phyloP scores from a whole-genome alignment of 2,888 invertebrate genomes.

The Melikaiella ostensackeni region DNA sequence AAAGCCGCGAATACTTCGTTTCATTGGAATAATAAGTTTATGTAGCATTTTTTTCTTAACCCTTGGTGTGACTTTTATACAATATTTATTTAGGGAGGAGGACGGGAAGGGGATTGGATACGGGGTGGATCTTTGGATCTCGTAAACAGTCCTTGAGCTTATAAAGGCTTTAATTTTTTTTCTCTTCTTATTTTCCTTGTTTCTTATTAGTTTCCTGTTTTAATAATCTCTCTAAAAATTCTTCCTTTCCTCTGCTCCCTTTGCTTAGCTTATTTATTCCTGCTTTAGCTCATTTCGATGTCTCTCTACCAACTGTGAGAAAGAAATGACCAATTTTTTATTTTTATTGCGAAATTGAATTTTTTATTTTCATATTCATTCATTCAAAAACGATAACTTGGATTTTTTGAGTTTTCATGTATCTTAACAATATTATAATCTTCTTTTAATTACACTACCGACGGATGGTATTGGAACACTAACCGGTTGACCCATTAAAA shows the following conservation, averaged over 20 bases:
- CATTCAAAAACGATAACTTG: neutral
- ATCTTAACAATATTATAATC: too few relatives aligned
- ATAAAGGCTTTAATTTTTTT: constrained; percentile 68
- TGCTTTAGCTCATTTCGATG: neutral
- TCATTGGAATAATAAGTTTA: constrained; percentile 58
- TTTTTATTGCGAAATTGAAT: neutral
- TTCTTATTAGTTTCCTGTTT: constrained; percentile 45
- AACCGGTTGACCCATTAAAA: too few relatives aligned
- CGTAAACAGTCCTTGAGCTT: constrained; percentile 70
- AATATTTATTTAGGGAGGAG: constrained; percentile 56
- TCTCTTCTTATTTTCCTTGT: constrained; percentile 45
- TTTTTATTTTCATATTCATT: too few relatives aligned
- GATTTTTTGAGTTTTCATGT: neutral
- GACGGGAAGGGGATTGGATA: constrained; percentile 51
- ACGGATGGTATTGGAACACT: too few relatives aligned
- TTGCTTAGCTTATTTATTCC: constrained; percentile 20
- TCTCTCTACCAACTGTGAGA: constrained; percentile 7
- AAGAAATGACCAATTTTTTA: neutral
- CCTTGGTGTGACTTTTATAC: constrained; percentile 60
- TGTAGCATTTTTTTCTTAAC: constrained; percentile 57
- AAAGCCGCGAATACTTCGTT: constrained; percentile 56
- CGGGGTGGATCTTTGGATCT: constrained; percentile 52
- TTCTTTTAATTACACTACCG: too few relatives aligned
- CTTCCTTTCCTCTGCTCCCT: constrained; percentile 30
- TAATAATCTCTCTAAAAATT: constrained; percentile 30